Percentiles rank a stretch among this genome's conserved stretches.
Conservation (phyloP, 2,888 invertebrate genomes). For the Hypolimnas misippus region DNA sequence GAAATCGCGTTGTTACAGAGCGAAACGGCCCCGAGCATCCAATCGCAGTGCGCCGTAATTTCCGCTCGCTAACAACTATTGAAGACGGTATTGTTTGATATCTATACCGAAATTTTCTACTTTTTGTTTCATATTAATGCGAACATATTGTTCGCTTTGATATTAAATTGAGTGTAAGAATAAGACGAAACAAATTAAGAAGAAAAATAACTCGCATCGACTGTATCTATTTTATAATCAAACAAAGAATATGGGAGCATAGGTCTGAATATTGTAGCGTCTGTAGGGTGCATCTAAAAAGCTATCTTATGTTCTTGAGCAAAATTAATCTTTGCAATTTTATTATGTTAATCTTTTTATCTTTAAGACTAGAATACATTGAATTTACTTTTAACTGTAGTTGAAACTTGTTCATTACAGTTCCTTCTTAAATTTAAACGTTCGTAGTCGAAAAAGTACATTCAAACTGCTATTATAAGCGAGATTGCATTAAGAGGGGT, state of each 20-base stretch:
- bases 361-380: neutral
- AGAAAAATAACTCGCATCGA: neutral
- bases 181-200: neutral
- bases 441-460: constrained; percentile 17
- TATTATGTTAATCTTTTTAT: neutral
- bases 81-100: constrained; percentile 58
- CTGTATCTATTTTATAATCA: neutral
- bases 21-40: constrained; percentile 53
- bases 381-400: neutral
- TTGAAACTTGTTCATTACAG: neutral
- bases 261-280: neutral
- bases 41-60: constrained; percentile 55
- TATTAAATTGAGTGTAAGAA: neutral
- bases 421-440: constrained; percentile 14
- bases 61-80: constrained; percentile 65
- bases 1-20: constrained; percentile 63
- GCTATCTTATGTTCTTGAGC: neutral
- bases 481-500: constrained; percentile 22
- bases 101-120: constrained; percentile 41
- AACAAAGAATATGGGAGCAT: too few species aligned
- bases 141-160: constrained; percentile 51
- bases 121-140: constrained; percentile 39
- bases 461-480: constrained; percentile 21
- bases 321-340: neutral
- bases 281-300: neutral